phyloP scores from a whole-genome alignment of 2,888 invertebrate species.

The Hoplodrina ambigua region DNA sequence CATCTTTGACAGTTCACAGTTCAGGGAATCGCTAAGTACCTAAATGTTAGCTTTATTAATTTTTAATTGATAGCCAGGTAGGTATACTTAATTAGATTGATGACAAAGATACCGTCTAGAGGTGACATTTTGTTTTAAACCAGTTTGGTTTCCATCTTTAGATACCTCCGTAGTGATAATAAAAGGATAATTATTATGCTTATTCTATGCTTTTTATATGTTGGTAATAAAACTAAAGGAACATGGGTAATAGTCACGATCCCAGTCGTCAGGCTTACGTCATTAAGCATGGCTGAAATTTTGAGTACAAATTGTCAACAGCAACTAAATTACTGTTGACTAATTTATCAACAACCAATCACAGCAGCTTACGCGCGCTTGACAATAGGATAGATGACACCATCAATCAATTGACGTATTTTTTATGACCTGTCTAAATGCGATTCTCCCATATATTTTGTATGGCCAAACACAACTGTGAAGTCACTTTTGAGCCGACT shows the following conservation, averaged over 20 bases:
- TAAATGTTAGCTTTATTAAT: slow-evolving; percentile 13
- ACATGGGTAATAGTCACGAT: background rate
- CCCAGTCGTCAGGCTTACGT: background rate
- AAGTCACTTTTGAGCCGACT: too few species aligned
- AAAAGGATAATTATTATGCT: background rate
- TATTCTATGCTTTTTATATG: background rate
- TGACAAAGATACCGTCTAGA: slow-evolving; percentile 26
- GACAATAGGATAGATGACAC: too few species aligned
- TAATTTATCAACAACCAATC: too few species aligned
- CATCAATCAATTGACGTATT: too few species aligned
- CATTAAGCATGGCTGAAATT: too few species aligned
- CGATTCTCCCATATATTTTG: too few species aligned
- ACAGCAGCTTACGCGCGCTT: too few species aligned
- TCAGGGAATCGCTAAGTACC: background rate
- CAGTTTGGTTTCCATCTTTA: slow-evolving; percentile 54
- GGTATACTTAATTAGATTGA: slow-evolving; percentile 2
- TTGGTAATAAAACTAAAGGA: background rate
- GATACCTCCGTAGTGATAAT: slow-evolving; percentile 8
- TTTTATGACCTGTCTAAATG: too few species aligned
- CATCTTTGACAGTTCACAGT: slow-evolving; percentile 32
- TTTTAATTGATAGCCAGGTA: slow-evolving; percentile 15
- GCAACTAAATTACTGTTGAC: too few species aligned
- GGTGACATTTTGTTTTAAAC: slow-evolving; percentile 59
- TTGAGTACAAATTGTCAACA: too few species aligned
- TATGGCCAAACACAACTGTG: too few species aligned